phyloP scores from a whole-genome alignment of 2,113 vertebrate species.

The Artemisiospiza belli region DNA sequence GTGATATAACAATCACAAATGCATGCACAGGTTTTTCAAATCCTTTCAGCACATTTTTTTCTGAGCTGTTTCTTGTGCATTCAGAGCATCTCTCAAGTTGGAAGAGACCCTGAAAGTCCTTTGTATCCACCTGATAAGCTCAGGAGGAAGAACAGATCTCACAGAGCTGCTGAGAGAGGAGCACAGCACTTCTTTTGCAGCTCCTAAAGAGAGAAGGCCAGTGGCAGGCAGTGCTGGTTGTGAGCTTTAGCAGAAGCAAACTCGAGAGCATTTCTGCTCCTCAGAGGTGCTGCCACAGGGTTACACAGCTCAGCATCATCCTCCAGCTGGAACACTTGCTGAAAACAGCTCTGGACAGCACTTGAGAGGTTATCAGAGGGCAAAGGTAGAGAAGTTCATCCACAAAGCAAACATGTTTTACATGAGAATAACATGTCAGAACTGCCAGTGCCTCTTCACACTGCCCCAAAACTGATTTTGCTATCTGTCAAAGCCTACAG shows the following conservation, averaged over 20 bases:
- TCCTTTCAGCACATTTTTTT: background rate
- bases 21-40: background rate
- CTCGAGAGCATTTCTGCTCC: background rate
- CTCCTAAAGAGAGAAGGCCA: background rate
- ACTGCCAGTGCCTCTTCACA: background rate
- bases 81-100: background rate
- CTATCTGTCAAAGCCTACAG: background rate
- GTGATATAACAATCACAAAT: background rate
- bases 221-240: background rate
- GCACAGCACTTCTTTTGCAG: background rate
- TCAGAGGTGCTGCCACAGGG: background rate
- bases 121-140: background rate
- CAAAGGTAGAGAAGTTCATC: background rate
- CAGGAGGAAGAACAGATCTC: background rate
- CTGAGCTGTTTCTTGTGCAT: background rate
- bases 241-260: background rate
- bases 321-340: rapidly evolving
- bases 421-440: background rate
- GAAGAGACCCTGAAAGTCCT: background rate
- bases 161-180: background rate
- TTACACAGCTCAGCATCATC: background rate
- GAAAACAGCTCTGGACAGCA: background rate
- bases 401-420: background rate
- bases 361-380: background rate
- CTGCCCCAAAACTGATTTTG: background rate